Evolutionary conservation across 2,797 vertebrate genomes (phyloP), one percentile per base, ranked within the genome.

Genomic region (Neosalanx taihuensis): DNA sequence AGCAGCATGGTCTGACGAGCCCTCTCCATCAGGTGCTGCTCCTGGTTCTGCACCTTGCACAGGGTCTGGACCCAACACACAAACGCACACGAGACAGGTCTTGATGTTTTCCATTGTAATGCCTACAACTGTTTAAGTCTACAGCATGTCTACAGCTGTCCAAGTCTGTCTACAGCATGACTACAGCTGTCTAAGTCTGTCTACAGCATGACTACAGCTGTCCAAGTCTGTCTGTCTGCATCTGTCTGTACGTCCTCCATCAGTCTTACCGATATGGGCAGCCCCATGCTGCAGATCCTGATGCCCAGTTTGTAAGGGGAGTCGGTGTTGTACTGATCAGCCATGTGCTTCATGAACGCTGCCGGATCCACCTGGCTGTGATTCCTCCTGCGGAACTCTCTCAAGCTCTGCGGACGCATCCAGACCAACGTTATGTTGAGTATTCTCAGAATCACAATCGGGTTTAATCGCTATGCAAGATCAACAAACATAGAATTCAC

Each of bases 271-370:
- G 90, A 64, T 72, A 94, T 92, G 12, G 91, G 82, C 18, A 94
- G 87, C 2, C 85, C 92, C 6, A 94, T 41, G 67, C 93, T 87
- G 69, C 83, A 79, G 56, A 94, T 94, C 78, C 92, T 85, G 79
- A 94, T 85, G 1, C 93, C 93, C 72, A 94, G 90, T 63, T 90
- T 85, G 6, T 93, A 94, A 0, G 93, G 93, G 35, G 90, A 89
- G 0, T 92, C 91, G 67, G 92, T 92, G 80, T 76, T 86, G 83
- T 94, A 92, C 66, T 93, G 90, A 70, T 94, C 92, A 0, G 92
- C 83, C 74, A 94, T 75, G 75, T 91, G 53, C 80, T 94, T 86
- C 89, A 94, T 75, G 20, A 94, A 94, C 65, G 94, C 93, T 1
- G 91, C 83, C 62, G 93, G 86, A 79, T 94, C 92, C 1, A 94